Evolutionary conservation across 2,113 vertebrate genomes (phyloP).

Genomic region (Lophius piscatorius): DNA sequence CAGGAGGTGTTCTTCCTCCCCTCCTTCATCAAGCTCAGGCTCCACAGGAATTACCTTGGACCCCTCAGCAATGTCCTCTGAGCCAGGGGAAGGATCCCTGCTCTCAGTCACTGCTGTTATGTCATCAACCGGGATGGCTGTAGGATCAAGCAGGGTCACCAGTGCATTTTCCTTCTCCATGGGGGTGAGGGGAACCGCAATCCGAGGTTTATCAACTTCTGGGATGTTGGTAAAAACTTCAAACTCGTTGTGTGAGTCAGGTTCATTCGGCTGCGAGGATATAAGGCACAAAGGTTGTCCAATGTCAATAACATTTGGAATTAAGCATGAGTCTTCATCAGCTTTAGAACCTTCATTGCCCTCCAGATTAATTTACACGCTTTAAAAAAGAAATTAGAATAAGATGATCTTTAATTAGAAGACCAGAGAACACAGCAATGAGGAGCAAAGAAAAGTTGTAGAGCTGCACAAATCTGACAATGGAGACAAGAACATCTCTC

Average conservation of each 20-base stretch:
- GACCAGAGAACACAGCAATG: too few relatives aligned
- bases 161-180: constrained; percentile 66
- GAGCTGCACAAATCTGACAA: too few relatives aligned
- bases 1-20: constrained; percentile 41
- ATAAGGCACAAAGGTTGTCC: neutral
- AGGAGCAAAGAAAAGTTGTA: too few relatives aligned
- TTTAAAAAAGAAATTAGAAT: too few relatives aligned
- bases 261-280: constrained; percentile 57
- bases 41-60: constrained; percentile 20
- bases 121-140: neutral
- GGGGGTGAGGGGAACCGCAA: constrained; percentile 38
- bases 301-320: too few relatives aligned
- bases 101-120: neutral
- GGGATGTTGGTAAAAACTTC: constrained; percentile 43
- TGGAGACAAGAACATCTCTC: too few relatives aligned
- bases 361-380: too few relatives aligned
- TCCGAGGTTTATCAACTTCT: constrained; percentile 11
- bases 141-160: constrained; percentile 60
- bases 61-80: constrained; percentile 26
- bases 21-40: constrained; percentile 22
- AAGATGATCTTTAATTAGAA: too few relatives aligned
- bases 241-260: constrained; percentile 65
- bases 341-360: too few relatives aligned
- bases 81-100: constrained; percentile 4
- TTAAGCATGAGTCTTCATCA: too few relatives aligned